phyloP scores from a whole-genome alignment of 2,888 invertebrate genomes.

The Trypoxylon attenuatum region DNA sequence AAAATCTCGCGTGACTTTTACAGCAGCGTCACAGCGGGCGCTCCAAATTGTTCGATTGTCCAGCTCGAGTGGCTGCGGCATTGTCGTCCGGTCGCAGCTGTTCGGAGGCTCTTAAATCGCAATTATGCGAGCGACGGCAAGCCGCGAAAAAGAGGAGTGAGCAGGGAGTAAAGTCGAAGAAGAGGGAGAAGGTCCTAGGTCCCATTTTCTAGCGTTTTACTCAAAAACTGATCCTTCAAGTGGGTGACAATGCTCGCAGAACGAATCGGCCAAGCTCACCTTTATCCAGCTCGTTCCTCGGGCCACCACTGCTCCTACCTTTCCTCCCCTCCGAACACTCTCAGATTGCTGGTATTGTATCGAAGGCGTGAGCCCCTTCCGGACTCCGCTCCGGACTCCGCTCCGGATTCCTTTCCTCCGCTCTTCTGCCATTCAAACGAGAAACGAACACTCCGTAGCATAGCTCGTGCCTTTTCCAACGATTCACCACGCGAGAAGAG shows the following conservation, averaged over 20 bases:
- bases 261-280: slow-evolving; percentile 50
- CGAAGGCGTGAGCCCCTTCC: slow-evolving; percentile 57
- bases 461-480: too few relatives aligned
- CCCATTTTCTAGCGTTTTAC: slow-evolving; percentile 57
- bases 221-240: slow-evolving; percentile 61
- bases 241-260: slow-evolving; percentile 53
- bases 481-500: too few relatives aligned
- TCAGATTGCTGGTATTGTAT: slow-evolving; percentile 56
- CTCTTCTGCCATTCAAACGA: slow-evolving; percentile 43
- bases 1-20: slow-evolving; percentile 47
- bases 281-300: slow-evolving; percentile 27
- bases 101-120: slow-evolving; percentile 66
- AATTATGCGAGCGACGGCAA: slow-evolving; percentile 63
- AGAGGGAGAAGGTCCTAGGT: slow-evolving; percentile 10
- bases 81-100: slow-evolving; percentile 62
- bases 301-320: slow-evolving; percentile 7
- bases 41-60: slow-evolving; percentile 70
- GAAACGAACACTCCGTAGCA: too few relatives aligned
- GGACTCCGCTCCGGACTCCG: too few relatives aligned
- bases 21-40: slow-evolving; percentile 44
- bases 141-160: slow-evolving; percentile 26
- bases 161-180: slow-evolving; percentile 1
- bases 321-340: slow-evolving; percentile 9
- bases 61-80: slow-evolving; percentile 60
- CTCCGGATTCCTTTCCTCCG: slow-evolving; percentile 58